phyloP scores from a whole-genome alignment of 2,888 invertebrate genomes.

The Rhamnusium bicolor region DNA sequence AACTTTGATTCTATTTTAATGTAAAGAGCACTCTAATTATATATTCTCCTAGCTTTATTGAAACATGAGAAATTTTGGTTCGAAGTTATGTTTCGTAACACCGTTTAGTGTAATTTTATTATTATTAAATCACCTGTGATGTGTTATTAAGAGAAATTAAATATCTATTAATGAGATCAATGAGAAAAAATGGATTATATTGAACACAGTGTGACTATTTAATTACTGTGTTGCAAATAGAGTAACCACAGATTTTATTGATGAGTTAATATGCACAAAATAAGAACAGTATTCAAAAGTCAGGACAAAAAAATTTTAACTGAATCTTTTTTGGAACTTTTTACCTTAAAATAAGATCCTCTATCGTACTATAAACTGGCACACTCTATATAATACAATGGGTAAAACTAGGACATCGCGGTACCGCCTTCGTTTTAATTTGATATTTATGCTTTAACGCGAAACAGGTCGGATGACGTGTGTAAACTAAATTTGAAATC shows the following conservation, averaged over 20 bases:
- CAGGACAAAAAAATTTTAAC: no score
- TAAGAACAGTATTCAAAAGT: no score
- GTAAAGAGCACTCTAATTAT: background rate
- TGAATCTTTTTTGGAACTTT: no score
- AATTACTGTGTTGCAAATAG: background rate
- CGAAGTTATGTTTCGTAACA: background rate
- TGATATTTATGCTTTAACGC: no score
- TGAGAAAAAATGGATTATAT: background rate
- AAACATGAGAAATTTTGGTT: background rate
- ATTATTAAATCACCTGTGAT: background rate
- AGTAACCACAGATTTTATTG: background rate
- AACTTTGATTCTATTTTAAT: background rate
- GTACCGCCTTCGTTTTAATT: no score
- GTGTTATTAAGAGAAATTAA: background rate
- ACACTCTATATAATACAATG: no score
- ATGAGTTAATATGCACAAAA: no score
- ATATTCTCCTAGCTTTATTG: background rate
- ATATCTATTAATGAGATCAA: background rate
- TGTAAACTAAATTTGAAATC: no score
- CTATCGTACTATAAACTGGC: no score
- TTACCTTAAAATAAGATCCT: no score
- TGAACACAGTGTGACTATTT: background rate
- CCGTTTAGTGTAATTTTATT: background rate
- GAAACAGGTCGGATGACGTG: no score
- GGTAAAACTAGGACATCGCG: no score